These are phyloP conservation scores for Neosilurus mollespiculum DNA, from an alignment of 2,797 vertebrate species.

Conservation along the genomic window DNA sequence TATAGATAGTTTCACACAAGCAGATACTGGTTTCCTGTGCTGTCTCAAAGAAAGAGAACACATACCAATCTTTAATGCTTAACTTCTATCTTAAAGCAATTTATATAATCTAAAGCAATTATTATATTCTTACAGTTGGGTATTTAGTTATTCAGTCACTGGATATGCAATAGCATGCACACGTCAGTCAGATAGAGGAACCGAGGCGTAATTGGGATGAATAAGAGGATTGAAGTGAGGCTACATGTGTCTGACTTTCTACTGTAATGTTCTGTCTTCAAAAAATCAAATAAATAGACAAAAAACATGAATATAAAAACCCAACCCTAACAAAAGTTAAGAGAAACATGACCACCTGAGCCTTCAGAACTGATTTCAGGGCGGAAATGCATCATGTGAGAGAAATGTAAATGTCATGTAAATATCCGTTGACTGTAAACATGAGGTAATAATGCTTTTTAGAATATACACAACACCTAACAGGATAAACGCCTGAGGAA, in stretches of 20 bases:
- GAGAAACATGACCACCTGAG: background rate
- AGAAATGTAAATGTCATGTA: background rate
- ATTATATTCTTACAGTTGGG: no score
- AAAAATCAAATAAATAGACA: background rate
- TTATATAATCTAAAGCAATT: no score
- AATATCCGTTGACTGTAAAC: background rate
- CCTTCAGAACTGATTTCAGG: background rate
- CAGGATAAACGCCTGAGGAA: background rate
- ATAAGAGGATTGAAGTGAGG: background rate
- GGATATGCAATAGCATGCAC: background rate
- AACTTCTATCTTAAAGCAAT: no score
- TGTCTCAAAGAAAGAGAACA: no score
- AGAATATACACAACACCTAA: background rate
- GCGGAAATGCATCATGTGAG: background rate
- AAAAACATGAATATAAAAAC: background rate
- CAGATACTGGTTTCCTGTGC: no score
- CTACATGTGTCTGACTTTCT: background rate
- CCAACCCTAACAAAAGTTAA: background rate
- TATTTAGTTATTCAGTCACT: background rate
- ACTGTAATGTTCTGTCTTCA: background rate
- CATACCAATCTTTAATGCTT: no score
- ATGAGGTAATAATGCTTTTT: background rate
- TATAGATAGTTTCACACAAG: no score
- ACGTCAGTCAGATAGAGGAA: background rate
- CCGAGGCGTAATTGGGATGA: no score